A percentile compares a stretch with the other conserved stretches of the same genome.
Conservation (phyloP, 2,113 vertebrate genomes). For the Andinoacara biseriatus region DNA sequence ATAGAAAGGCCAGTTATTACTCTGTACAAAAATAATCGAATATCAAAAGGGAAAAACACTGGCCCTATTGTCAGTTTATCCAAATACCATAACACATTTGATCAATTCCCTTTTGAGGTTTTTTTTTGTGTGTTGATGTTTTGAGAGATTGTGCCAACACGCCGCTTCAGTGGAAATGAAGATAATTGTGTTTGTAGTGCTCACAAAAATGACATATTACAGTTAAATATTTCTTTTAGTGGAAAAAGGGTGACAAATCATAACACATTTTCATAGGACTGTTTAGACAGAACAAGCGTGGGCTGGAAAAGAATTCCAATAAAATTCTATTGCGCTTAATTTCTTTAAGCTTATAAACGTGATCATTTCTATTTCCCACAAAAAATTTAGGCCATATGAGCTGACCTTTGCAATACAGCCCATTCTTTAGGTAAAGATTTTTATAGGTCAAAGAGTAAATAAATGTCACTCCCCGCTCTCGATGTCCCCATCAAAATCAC, state of each 20-base stretch:
- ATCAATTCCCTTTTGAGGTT: background rate
- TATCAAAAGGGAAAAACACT: conserved; percentile 4
- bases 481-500: conserved; percentile 18
- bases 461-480: background rate
- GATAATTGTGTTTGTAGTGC: background rate
- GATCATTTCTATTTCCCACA: background rate
- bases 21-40: conserved; percentile 24
- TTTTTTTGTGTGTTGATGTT: background rate
- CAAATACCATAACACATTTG: background rate
- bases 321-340: background rate
- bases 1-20: conserved; percentile 34
- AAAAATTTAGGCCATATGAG: background rate
- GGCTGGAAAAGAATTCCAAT: background rate
- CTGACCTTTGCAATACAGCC: background rate
- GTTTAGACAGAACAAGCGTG: background rate
- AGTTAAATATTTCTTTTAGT: background rate
- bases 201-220: background rate
- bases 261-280: background rate
- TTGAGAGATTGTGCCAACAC: background rate
- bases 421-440: background rate
- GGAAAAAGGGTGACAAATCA: background rate
- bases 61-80: background rate
- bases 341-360: background rate
- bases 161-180: background rate
- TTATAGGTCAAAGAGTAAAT: conserved; percentile 28